phyloP scores from a whole-genome alignment of 2,113 vertebrate species.

The Hylia prasina region DNA sequence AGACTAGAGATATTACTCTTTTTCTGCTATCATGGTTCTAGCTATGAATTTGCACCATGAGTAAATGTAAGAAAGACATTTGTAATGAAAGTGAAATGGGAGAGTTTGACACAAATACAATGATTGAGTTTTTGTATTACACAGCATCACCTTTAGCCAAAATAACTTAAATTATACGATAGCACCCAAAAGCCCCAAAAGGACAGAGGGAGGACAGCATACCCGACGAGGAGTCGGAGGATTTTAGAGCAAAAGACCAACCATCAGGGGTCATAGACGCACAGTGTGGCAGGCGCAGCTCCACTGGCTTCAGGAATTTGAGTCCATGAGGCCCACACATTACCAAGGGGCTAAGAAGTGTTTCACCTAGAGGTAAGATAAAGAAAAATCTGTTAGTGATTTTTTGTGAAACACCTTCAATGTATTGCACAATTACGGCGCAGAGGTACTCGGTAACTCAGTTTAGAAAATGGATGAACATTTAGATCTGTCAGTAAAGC shows the following conservation, averaged over 20 bases:
- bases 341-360: slow-evolving; percentile 95
- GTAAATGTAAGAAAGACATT: slow-evolving; percentile 53
- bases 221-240: slow-evolving; percentile 99
- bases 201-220: slow-evolving; percentile 96
- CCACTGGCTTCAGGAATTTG: slow-evolving; percentile 99
- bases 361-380: slow-evolving; percentile 80
- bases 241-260: slow-evolving; percentile 99
- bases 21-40: slow-evolving; percentile 31
- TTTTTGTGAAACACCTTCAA: not conserved
- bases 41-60: slow-evolving; percentile 43
- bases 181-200: slow-evolving; percentile 86
- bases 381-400: not conserved
- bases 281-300: slow-evolving; percentile 98
- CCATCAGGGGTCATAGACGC: slow-evolving; percentile 99
- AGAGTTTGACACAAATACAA: slow-evolving; percentile 59
- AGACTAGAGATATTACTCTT: slow-evolving; percentile 49
- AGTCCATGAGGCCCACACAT: slow-evolving; percentile 99
- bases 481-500: not conserved
- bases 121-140: slow-evolving; percentile 56
- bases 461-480: fast-evolving
- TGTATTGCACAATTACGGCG: not conserved
- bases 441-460: not conserved
- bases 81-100: slow-evolving; percentile 68
- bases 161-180: slow-evolving; percentile 74
- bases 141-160: slow-evolving; percentile 60